These are phyloP conservation scores for Scomber scombrus DNA, from an alignment of 2,113 vertebrate species.

Conservation along the genomic window DNA sequence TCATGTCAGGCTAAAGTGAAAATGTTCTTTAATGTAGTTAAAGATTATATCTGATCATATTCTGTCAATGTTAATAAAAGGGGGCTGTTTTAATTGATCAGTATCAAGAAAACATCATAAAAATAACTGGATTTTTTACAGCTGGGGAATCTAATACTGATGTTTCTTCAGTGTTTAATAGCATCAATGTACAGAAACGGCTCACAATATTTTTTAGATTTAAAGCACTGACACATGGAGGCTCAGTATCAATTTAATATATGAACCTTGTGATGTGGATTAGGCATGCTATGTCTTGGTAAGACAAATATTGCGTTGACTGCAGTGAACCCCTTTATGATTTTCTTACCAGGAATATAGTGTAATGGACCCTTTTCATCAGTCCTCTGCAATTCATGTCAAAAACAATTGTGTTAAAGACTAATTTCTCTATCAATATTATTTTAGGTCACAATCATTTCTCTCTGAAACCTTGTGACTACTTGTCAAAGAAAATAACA, in stretches of 20 bases:
- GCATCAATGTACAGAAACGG: background rate
- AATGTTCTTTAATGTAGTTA: background rate
- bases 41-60: background rate
- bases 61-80: background rate
- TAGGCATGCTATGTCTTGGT: background rate
- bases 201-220: slow-evolving; percentile 12
- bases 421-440: slow-evolving; percentile 49
- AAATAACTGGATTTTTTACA: background rate
- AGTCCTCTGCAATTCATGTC: slow-evolving; percentile 11
- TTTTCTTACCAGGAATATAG: slow-evolving; percentile 26
- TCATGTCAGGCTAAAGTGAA: background rate
- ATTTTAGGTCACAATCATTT: slow-evolving; percentile 52
- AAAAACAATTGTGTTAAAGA: slow-evolving; percentile 1
- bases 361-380: slow-evolving; percentile 15
- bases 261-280: slow-evolving; percentile 10
- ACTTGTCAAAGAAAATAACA: slow-evolving; percentile 42
- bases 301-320: slow-evolving; percentile 17
- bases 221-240: slow-evolving; percentile 24
- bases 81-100: background rate
- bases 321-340: slow-evolving; percentile 21
- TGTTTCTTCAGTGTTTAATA: slow-evolving; percentile 15
- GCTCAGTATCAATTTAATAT: slow-evolving; percentile 6
- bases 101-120: background rate
- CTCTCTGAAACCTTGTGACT: slow-evolving; percentile 36
- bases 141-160: background rate